Percentiles rank a stretch among this genome's conserved stretches.
These are phyloP conservation scores for Neotoxoptera formosana DNA, from an alignment of 1,140 invertebrate genomes.

Conservation along the genomic window DNA sequence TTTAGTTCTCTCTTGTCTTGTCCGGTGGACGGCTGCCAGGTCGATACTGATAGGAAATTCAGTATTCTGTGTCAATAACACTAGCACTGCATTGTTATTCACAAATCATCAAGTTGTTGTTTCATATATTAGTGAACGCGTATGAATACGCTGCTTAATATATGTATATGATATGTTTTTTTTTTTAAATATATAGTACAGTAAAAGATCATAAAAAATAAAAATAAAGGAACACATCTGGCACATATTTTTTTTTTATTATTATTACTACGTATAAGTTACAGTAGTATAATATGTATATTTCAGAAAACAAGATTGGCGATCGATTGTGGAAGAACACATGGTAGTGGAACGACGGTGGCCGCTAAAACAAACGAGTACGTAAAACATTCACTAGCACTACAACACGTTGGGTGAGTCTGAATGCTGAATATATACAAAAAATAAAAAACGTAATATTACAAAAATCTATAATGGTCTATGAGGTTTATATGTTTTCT, in stretches of 20 bases:
- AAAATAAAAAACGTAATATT: background rate
- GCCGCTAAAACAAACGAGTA: background rate
- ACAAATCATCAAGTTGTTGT: background rate
- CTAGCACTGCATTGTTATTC: background rate
- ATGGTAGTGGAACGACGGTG: background rate
- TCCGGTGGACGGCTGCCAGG: slow-evolving; percentile 13
- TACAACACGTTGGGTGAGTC: background rate
- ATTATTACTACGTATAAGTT: background rate
- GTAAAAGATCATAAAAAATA: background rate
- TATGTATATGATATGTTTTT: background rate
- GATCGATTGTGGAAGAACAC: slow-evolving; percentile 36
- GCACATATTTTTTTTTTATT: background rate
- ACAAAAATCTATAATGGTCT: background rate
- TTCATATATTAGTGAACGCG: background rate
- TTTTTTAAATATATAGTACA: background rate
- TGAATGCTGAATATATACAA: background rate
- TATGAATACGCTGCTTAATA: background rate
- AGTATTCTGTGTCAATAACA: slow-evolving; percentile 20
- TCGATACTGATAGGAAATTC: background rate
- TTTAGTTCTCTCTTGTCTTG: background rate
- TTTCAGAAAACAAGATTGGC: slow-evolving; percentile 46
- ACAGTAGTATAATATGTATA: background rate
- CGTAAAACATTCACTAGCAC: background rate
- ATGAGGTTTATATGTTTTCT: background rate
- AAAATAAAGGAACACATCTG: slow-evolving; percentile 24